These are phyloP conservation scores for Pelusios castaneus DNA, from an alignment of 2,113 vertebrate genomes.

Conservation along the genomic window DNA sequence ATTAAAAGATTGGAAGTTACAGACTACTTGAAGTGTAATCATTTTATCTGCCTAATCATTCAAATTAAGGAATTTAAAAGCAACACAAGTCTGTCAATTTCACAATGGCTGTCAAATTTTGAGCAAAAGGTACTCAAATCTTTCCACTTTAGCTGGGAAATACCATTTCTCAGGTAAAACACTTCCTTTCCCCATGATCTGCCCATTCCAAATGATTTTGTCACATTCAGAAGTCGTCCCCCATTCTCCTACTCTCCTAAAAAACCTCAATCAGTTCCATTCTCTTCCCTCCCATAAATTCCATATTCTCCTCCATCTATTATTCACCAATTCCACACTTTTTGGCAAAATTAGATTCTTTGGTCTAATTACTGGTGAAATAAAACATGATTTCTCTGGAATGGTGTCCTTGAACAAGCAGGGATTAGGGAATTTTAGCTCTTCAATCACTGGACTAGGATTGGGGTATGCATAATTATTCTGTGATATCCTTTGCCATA, in stretches of 20 bases:
- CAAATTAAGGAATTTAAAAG: slow-evolving; percentile 3
- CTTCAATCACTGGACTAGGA: background rate
- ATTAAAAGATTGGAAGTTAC: slow-evolving; percentile 19
- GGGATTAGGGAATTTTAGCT: background rate
- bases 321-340: background rate
- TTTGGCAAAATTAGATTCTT: background rate
- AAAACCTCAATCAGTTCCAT: background rate
- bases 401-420: background rate
- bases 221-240: background rate
- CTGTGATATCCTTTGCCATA: background rate
- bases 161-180: background rate
- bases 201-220: background rate
- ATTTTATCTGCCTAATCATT: background rate
- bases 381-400: background rate
- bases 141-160: background rate
- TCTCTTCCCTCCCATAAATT: background rate
- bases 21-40: slow-evolving; percentile 24
- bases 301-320: background rate
- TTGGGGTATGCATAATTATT: background rate
- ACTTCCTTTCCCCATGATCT: background rate
- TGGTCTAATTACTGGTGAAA: background rate
- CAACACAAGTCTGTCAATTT: background rate
- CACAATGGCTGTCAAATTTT: background rate
- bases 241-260: background rate
- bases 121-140: background rate